phyloP scores from a whole-genome alignment of 2,113 vertebrate species.

The Leucosticte australis region DNA sequence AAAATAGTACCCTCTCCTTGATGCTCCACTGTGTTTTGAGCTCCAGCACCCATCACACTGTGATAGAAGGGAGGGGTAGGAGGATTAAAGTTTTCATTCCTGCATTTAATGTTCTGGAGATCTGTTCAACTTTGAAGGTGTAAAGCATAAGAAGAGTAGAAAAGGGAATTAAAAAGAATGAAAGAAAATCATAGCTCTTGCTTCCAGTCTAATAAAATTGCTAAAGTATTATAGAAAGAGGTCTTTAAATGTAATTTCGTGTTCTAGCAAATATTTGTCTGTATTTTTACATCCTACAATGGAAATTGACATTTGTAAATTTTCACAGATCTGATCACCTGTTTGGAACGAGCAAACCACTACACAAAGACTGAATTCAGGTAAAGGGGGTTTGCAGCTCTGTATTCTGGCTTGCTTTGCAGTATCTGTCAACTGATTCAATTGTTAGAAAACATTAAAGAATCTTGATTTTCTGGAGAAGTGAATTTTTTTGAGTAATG shows the following conservation, averaged over 20 bases:
- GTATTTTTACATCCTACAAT: not conserved
- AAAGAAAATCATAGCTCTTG: not conserved
- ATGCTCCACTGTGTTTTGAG: not conserved
- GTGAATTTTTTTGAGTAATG: not conserved
- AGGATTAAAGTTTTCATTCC: not conserved
- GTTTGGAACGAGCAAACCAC: constrained; percentile 81
- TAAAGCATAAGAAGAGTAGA: not conserved
- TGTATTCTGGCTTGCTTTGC: not conserved
- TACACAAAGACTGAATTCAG: constrained; percentile 78
- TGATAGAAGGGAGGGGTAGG: not conserved
- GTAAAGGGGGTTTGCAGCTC: constrained; percentile 65
- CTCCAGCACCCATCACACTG: not conserved
- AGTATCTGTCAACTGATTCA: not conserved
- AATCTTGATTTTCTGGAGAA: not conserved
- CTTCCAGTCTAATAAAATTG: not conserved
- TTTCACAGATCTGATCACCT: constrained; percentile 84
- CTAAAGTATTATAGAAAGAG: not conserved
- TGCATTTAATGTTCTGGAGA: not conserved
- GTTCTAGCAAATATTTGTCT: not conserved
- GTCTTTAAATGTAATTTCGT: not conserved
- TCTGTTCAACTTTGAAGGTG: not conserved
- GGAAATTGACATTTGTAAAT: constrained; percentile 36
- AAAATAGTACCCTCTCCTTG: not conserved
- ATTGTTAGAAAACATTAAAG: not conserved
- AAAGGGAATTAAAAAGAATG: not conserved